These are phyloP conservation scores for Eudyptes chrysolophus DNA, from an alignment of 2,113 vertebrate species.

Conservation along the genomic window DNA sequence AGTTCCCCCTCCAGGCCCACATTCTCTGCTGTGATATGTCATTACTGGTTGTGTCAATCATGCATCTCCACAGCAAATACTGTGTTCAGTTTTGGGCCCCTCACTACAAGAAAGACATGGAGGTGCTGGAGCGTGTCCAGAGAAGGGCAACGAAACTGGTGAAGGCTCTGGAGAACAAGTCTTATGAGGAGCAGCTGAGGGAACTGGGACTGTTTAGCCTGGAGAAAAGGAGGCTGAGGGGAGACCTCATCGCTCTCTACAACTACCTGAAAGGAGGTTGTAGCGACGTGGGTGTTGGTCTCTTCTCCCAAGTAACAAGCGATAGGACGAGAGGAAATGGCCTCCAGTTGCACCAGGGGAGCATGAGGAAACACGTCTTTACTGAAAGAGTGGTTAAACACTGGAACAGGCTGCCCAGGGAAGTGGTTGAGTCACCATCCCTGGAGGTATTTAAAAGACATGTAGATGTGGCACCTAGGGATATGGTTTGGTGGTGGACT, in stretches of 20 bases:
- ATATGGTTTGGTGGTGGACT: neutral
- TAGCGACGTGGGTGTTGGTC: rapidly evolving
- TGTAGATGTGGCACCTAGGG: neutral
- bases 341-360: neutral
- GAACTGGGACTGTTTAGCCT: neutral
- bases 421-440: neutral
- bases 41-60: conserved; percentile 35
- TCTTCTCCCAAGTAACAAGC: neutral
- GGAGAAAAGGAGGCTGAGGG: neutral
- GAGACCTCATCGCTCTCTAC: neutral
- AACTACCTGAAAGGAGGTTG: neutral
- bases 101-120: too few species aligned
- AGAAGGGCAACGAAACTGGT: neutral
- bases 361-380: neutral
- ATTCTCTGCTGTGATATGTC: neutral
- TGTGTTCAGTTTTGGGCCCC: too few species aligned
- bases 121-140: neutral
- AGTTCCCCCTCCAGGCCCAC: neutral
- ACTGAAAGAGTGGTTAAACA: neutral
- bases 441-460: neutral
- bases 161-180: neutral
- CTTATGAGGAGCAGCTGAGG: neutral
- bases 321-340: neutral
- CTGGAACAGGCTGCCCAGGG: neutral
- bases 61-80: neutral